phyloP scores from a whole-genome alignment of 2,797 vertebrate genomes.

The Kryptolebias ocellatus region DNA sequence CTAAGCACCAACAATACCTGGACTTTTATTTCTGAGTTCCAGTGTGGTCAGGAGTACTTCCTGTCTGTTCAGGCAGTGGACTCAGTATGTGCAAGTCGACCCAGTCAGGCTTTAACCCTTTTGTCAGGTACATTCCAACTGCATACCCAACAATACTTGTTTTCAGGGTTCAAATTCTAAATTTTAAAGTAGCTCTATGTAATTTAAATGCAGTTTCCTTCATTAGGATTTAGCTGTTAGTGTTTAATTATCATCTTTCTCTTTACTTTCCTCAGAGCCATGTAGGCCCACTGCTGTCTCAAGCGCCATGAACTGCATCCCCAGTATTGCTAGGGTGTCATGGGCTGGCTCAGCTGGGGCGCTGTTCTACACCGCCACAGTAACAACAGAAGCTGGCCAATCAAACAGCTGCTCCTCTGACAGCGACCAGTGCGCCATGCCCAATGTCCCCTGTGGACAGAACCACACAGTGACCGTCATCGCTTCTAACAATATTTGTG shows the following conservation, averaged over 20 bases:
- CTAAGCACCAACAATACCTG: slow-evolving; percentile 69
- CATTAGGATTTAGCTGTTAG: background rate
- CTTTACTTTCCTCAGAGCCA: slow-evolving; percentile 68
- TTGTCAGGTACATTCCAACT: slow-evolving; percentile 70
- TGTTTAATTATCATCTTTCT: background rate
- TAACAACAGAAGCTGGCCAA: slow-evolving; percentile 51
- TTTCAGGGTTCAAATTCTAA: background rate
- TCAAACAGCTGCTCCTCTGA: slow-evolving; percentile 72
- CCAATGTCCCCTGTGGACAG: slow-evolving; percentile 77
- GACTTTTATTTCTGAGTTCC: slow-evolving; percentile 75
- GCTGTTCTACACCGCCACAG: slow-evolving; percentile 73
- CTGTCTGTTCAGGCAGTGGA: slow-evolving; percentile 74
- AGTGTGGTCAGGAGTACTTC: slow-evolving; percentile 79
- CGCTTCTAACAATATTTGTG: slow-evolving; percentile 68
- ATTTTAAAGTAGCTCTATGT: background rate
- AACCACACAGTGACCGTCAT: slow-evolving; percentile 76
- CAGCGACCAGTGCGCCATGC: slow-evolving; percentile 70
- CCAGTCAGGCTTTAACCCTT: slow-evolving; percentile 58
- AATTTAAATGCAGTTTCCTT: background rate
- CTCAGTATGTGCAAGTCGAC: slow-evolving; percentile 70
- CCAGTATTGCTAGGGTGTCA: slow-evolving; percentile 75
- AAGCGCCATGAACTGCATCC: slow-evolving; percentile 76
- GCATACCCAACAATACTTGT: background rate
- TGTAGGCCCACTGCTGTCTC: slow-evolving; percentile 72
- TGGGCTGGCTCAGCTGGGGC: slow-evolving; percentile 76